Evolutionary conservation across 2,113 vertebrate species (phyloP), one percentile per base, ranked within the genome.

Genomic region (Brachirus orientalis): DNA sequence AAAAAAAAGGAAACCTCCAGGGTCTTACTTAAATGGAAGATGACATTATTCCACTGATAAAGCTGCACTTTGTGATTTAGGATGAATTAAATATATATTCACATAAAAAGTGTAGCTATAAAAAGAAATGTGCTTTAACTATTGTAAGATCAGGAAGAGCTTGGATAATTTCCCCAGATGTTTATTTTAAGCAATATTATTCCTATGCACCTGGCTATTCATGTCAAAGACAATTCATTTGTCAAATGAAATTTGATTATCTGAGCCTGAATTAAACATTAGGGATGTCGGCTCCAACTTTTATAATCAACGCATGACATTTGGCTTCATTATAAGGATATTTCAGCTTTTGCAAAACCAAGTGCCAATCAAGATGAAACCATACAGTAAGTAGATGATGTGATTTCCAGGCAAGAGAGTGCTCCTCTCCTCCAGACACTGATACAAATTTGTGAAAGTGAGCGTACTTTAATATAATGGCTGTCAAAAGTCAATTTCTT

Each of bases 401-500:
- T 81, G 67, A 86, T 84, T 86, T 83, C 72, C 69, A 69, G 64
- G 44, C 63, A 75, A 75, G 66, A 68, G 69, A 75, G 72, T 38
- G 72, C 70, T 82, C 77, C 52, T 79, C 82, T 86, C 63, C 79
- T 76, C 63, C 40, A 74, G 78, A 79, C 76, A 82, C 61, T 68
- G 75, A 80, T 77, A 81, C 68, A 73, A 63, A 87, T 87, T 69
- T 80, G 71, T 73, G 67, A 63, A 84, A 79, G 67, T 77, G 64
- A 77, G 77, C 79, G 73, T 69, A 73, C 79, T 79, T 80, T 79
- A 58, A 63, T 55, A 72, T 87, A 79, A 79, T 75, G 71, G 65
- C 82, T 82, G 85, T 88, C 84, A 84, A 85, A 89, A 86, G 79
- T 80, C 75, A 75, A 88, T 85, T 77, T 75, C 76, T 69, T 48